A percentile compares a stretch with the other conserved stretches of the same genome.
phyloP scores from a whole-genome alignment of 2,888 invertebrate genomes.

The Pelosia muscerda region DNA sequence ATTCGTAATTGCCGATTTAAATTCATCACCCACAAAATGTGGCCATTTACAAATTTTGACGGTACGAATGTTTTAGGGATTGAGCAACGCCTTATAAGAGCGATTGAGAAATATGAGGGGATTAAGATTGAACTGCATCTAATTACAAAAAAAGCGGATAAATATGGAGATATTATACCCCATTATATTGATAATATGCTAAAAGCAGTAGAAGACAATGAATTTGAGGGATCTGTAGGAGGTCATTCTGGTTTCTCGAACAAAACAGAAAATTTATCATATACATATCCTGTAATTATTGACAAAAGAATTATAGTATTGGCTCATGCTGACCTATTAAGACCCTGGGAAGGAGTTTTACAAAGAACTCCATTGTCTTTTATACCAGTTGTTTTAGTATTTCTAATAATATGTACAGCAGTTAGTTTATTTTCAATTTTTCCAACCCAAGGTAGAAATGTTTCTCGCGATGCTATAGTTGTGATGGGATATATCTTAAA shows the following conservation, averaged over 20 bases:
- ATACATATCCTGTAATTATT: constrained; percentile 45
- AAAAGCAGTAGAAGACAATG: constrained; percentile 39
- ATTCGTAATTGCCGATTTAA: constrained; percentile 44
- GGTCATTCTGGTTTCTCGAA: not conserved
- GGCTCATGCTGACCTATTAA: constrained; percentile 32
- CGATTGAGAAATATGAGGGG: constrained; percentile 44
- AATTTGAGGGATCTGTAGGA: constrained; percentile 53
- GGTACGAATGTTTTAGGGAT: constrained; percentile 34
- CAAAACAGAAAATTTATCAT: constrained; percentile 27
- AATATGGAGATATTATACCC: not conserved
- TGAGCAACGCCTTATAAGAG: constrained; percentile 50
- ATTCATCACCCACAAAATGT: constrained; percentile 48
- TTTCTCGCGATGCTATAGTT: constrained; percentile 45
- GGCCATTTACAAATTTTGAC: constrained; percentile 54
- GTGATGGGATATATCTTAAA: constrained; percentile 59
- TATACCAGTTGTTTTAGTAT: constrained; percentile 25
- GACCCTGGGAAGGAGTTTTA: constrained; percentile 43
- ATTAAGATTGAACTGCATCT: constrained; percentile 47
- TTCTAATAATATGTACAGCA: constrained; percentile 46
- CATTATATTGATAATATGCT: constrained; percentile 34
- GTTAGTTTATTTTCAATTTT: constrained; percentile 48
- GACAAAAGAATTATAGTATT: constrained; percentile 40
- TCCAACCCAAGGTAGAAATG: constrained; percentile 34
- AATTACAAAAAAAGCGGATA: constrained; percentile 42
- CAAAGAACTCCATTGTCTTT: constrained; percentile 16